Evolutionary conservation across 2,797 vertebrate genomes (phyloP).

Genomic region (Arctocebus calabarensis): DNA sequence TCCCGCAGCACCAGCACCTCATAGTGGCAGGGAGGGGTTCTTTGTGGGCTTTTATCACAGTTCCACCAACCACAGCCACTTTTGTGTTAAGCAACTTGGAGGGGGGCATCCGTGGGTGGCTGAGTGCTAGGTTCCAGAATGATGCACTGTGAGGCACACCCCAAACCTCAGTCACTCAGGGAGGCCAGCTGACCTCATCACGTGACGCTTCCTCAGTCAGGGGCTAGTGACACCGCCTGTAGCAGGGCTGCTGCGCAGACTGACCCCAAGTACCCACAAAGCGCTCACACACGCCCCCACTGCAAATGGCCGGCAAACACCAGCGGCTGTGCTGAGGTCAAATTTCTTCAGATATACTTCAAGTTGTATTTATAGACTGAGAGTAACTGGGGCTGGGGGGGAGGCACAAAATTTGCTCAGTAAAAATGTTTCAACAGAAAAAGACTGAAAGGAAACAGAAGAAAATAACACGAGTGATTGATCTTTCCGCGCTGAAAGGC

Average conservation of each 20-base stretch:
- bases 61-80: background rate
- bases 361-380: background rate
- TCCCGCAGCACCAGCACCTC: fast-evolving
- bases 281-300: background rate
- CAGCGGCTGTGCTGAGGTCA: fast-evolving
- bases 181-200: fast-evolving
- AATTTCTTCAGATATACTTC: too few relatives aligned
- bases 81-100: background rate
- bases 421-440: background rate
- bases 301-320: fast-evolving
- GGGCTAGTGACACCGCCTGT: fast-evolving
- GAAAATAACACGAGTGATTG: fast-evolving
- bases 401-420: fast-evolving
- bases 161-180: fast-evolving
- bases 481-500: fast-evolving
- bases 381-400: fast-evolving
- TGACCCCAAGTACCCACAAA: fast-evolving
- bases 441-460: background rate
- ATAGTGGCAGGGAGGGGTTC: background rate
- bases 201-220: fast-evolving
- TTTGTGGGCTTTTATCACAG: background rate
- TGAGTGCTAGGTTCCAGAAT: fast-evolving
- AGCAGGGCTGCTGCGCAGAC: fast-evolving
- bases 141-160: fast-evolving
- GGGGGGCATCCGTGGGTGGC: too few relatives aligned